Percentiles rank a stretch among this genome's conserved stretches.
Conservation (phyloP, 2,797 vertebrate species). For the Clarias pachynema region DNA sequence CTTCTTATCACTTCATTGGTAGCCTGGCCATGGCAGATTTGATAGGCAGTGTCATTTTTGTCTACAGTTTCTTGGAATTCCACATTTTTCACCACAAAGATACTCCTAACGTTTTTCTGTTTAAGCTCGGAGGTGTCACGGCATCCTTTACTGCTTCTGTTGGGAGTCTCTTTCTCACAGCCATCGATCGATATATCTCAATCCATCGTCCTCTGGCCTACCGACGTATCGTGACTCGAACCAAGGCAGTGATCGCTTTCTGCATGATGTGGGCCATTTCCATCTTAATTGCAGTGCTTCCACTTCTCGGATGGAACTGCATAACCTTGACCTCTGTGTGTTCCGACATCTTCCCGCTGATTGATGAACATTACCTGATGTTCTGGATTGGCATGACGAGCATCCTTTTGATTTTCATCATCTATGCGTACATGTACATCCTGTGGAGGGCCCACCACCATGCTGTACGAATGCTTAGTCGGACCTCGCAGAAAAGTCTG, state of each 20-base stretch:
- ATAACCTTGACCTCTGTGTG: conserved; percentile 92
- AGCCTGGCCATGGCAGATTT: conserved; percentile 97
- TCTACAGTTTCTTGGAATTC: conserved; percentile 99
- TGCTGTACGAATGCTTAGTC: conserved; percentile 94
- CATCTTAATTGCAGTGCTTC: conserved; percentile 93
- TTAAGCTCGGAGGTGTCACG: conserved; percentile 97
- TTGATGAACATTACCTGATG: conserved; percentile 94
- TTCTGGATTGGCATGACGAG: conserved; percentile 99
- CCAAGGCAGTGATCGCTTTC: conserved; percentile 97
- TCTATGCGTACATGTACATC: conserved; percentile 99
- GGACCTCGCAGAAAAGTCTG: conserved; percentile 95
- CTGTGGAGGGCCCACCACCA: conserved; percentile 99
- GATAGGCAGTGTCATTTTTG: conserved; percentile 96
- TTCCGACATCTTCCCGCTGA: conserved; percentile 97
- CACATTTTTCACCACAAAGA: conserved; percentile 98
- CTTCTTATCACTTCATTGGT: conserved; percentile 98
- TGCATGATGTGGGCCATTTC: conserved; percentile 99
- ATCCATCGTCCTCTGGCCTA: conserved; percentile 97
- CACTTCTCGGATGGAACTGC: conserved; percentile 99
- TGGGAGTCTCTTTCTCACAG: conserved; percentile 97
- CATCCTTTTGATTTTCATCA: conserved; percentile 92
- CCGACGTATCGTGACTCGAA: conserved; percentile 95
- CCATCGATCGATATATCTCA: conserved; percentile 98
- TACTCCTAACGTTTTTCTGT: conserved; percentile 94
- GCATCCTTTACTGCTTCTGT: conserved; percentile 98